A percentile compares a stretch with the other conserved stretches of the same genome.
phyloP scores from a whole-genome alignment of 2,888 invertebrate species.

The Harpagoxenus sublaevis region DNA sequence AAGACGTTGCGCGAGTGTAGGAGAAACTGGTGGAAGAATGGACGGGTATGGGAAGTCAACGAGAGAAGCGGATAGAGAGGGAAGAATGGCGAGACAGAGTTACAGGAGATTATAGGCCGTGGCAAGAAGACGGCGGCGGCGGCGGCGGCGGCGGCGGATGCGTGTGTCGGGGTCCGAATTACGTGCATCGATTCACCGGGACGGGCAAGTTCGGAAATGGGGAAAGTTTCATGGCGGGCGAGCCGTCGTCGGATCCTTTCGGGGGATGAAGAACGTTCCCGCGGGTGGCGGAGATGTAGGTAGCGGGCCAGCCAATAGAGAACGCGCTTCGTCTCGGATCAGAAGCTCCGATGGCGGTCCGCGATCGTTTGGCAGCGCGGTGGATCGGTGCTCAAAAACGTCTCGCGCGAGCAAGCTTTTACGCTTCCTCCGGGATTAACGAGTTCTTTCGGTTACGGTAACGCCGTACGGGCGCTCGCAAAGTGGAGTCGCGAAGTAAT shows the following conservation, averaged over 20 bases:
- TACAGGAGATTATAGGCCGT: conserved; percentile 41
- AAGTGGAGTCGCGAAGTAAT: conserved; percentile 18
- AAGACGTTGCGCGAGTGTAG: background rate
- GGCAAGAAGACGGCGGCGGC: conserved; percentile 54
- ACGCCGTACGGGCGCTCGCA: too few relatives aligned
- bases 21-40: conserved; percentile 15
- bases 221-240: conserved; percentile 68
- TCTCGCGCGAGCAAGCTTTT: conserved; percentile 37
- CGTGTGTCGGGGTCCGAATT: conserved; percentile 77
- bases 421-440: conserved; percentile 38
- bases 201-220: conserved; percentile 76
- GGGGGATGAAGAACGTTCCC: conserved; percentile 46
- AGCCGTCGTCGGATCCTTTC: conserved; percentile 60
- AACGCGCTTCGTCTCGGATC: conserved; percentile 21
- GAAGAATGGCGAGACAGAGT: conserved; percentile 21
- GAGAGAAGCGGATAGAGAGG: background rate
- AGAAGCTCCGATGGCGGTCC: conserved; percentile 37
- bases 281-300: conserved; percentile 11
- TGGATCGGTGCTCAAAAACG: background rate
- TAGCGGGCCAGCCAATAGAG: conserved; percentile 17
- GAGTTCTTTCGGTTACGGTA: conserved; percentile 30
- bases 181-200: conserved; percentile 82
- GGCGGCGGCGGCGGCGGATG: conserved; percentile 71
- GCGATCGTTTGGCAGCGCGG: conserved; percentile 47
- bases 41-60: background rate